Evolutionary conservation across 2,113 vertebrate species (phyloP), one percentile per base, ranked within the genome.

Genomic region (Tricholaema leucomelas): DNA sequence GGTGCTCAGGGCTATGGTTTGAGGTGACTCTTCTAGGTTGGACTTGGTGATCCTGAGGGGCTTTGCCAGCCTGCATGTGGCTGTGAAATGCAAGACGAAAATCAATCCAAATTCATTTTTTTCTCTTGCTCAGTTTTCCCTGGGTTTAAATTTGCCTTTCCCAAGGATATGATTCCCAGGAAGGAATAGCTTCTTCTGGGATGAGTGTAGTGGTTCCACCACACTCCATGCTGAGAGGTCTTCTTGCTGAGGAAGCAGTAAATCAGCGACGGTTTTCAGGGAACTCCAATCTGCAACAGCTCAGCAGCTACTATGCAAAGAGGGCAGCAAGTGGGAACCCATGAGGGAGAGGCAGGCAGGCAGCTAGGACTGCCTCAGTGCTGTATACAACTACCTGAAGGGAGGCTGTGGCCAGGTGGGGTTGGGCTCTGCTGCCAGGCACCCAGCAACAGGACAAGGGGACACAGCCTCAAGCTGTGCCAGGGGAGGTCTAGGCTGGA

Each of bases 211-310:
- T 2, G 2, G 17, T 59, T 90, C 56, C 50, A 55, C 9, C 50
- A 42, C 21, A 38, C 0, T 2, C 44, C 3, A 1, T 56, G 38
- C 42, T 72, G 71, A 69, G 64, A 65, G 2, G 13, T n/a, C 0
- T n/a, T n/a, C n/a, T n/a, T n/a, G n/a, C n/a, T n/a, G 8, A 80
- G 55, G 72, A 76, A 82, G 50, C 30, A 61, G 42, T 36, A 58
- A 82, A 56, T 3, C 48, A 76, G 25, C 10, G 1, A 1, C 4
- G 42, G 40, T 3, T 52, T 83, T 75, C 48, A 18, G 18, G 30
- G 65, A 56, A 48, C 27, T 76, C 76, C 42, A 15, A 23, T 24
- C 55, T 80, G 50, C 46, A 48, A 48, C 21, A 48, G 46, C 46
- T 48, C 72, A 85, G 59, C 80, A 81, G 63, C 30, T 77, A 60